These are phyloP conservation scores for Dromius quadrimaculatus DNA, from an alignment of 2,888 invertebrate species.

Conservation along the genomic window DNA sequence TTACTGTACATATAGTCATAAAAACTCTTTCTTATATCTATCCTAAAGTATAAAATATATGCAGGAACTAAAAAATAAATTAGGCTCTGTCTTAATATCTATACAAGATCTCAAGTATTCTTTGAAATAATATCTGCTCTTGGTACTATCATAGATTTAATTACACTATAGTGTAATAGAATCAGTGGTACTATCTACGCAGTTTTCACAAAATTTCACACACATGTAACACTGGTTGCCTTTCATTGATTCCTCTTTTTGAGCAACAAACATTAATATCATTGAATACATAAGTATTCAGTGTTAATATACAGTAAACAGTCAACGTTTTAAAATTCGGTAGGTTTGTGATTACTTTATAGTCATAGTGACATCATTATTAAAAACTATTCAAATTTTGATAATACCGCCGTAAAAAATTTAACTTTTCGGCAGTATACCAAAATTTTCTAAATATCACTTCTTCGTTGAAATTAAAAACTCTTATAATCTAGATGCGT, in stretches of 20 bases:
- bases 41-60: constrained; percentile 18
- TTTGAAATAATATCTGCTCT: constrained; percentile 2
- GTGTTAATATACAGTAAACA: no score
- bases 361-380: constrained; percentile 8
- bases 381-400: no score
- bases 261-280: constrained; percentile 9
- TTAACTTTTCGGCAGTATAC: constrained; percentile 6
- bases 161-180: no score
- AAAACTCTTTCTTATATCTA: constrained; percentile 11
- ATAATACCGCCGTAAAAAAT: constrained; percentile 6
- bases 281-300: constrained; percentile 2
- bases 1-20: constrained; percentile 7
- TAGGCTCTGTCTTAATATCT: constrained; percentile 3
- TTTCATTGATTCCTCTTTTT: background rate
- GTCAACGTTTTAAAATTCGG: constrained; percentile 22
- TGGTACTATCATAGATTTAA: constrained; percentile 20
- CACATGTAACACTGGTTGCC: constrained; percentile 23
- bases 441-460: no score
- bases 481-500: no score
- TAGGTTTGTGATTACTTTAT: background rate
- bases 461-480: no score
- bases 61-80: constrained; percentile 3
- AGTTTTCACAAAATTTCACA: constrained; percentile 17
- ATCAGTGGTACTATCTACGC: constrained; percentile 1
- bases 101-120: constrained; percentile 17